These are phyloP conservation scores for Leptopilina drosophilae DNA, from an alignment of 2,888 invertebrate species.

Conservation along the genomic window DNA sequence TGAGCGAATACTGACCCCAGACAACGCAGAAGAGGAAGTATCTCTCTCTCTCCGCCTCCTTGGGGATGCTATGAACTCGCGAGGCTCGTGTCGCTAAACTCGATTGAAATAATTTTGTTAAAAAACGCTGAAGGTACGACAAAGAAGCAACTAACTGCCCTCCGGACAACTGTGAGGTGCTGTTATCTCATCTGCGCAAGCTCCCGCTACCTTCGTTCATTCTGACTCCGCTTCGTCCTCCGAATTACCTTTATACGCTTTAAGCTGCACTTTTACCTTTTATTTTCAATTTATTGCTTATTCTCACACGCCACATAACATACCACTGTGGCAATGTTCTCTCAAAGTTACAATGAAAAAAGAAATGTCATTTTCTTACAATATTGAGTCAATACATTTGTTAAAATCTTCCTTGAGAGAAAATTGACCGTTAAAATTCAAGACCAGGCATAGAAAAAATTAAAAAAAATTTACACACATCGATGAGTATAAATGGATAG, in stretches of 20 bases:
- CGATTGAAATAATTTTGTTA: slow-evolving; percentile 70
- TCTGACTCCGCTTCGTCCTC: slow-evolving; percentile 45
- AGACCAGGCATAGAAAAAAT: too few relatives aligned
- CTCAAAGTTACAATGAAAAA: too few relatives aligned
- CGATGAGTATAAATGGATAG: too few relatives aligned
- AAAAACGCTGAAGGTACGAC: slow-evolving; percentile 71
- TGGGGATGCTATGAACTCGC: slow-evolving; percentile 39
- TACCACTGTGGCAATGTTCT: too few relatives aligned
- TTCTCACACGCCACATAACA: neutral
- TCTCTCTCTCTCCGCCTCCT: slow-evolving; percentile 33
- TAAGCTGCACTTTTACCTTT: slow-evolving; percentile 54
- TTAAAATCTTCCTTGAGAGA: too few relatives aligned
- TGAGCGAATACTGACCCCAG: slow-evolving; percentile 40
- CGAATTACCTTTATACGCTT: slow-evolving; percentile 12
- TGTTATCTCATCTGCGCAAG: slow-evolving; percentile 59
- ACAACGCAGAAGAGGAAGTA: slow-evolving; percentile 47
- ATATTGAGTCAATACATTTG: too few relatives aligned
- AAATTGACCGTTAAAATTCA: too few relatives aligned
- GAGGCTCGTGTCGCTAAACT: slow-evolving; percentile 60
- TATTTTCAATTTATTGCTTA: slow-evolving; percentile 41
- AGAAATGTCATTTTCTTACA: too few relatives aligned
- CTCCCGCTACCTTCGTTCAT: slow-evolving; percentile 48
- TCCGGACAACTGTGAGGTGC: slow-evolving; percentile 63
- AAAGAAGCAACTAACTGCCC: slow-evolving; percentile 72
- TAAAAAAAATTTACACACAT: too few relatives aligned